A percentile compares a stretch with the other conserved stretches of the same genome.
These are phyloP conservation scores for Acyrthosiphon pisum DNA, from an alignment of 1,140 invertebrate genomes.

Conservation along the genomic window DNA sequence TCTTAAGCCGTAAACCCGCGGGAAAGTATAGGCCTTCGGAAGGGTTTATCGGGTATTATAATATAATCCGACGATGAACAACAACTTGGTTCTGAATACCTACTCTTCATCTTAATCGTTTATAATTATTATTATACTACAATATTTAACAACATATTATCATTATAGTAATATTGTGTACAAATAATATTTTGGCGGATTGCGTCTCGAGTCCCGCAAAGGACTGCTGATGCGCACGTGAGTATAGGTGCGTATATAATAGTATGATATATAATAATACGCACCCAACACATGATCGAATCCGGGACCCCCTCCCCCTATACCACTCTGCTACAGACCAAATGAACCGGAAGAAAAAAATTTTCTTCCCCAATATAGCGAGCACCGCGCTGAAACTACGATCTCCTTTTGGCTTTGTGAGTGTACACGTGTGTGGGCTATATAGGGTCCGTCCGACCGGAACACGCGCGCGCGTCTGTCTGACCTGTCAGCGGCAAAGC, in stretches of 20 bases:
- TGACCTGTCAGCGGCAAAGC: conserved; percentile 42
- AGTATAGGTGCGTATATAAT: background rate
- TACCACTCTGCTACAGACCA: background rate
- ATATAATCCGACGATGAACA: background rate
- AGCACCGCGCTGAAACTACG: background rate
- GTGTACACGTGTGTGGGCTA: background rate
- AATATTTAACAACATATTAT: too few species aligned
- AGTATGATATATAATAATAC: background rate
- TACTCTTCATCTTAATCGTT: background rate
- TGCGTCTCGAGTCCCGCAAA: background rate
- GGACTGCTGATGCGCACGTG: background rate
- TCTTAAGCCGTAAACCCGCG: background rate
- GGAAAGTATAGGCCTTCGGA: background rate
- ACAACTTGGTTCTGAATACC: background rate
- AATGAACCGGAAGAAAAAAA: background rate
- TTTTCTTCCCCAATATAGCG: background rate
- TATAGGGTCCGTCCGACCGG: background rate
- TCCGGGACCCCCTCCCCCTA: background rate
- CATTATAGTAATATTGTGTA: background rate
- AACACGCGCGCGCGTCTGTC: background rate
- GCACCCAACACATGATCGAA: background rate
- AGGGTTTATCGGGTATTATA: background rate
- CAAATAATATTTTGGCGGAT: background rate
- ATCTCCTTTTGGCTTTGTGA: background rate
- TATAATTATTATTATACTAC: too few species aligned